These are phyloP conservation scores for Brachypalpus laphriformis DNA, from an alignment of 2,888 invertebrate species.

Conservation along the genomic window DNA sequence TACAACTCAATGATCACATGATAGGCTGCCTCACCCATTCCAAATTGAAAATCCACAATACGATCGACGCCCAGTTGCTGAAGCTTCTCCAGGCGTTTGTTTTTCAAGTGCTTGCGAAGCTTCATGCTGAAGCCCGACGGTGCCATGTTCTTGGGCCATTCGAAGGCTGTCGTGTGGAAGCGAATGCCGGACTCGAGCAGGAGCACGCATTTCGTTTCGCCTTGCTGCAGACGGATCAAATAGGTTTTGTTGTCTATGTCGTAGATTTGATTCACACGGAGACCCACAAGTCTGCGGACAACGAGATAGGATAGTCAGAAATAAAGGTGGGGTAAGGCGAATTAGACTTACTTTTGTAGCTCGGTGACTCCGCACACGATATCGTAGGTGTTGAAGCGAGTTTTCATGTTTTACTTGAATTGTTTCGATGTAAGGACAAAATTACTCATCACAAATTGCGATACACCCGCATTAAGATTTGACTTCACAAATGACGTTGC, in stretches of 20 bases:
- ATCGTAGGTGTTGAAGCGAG: conserved; percentile 95
- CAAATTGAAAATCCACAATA: conserved; percentile 97
- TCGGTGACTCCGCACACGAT: conserved; percentile 94
- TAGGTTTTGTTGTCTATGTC: conserved; percentile 99
- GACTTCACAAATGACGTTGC: conserved; percentile 31
- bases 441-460: neutral
- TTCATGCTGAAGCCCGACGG: conserved; percentile 99
- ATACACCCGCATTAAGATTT: neutral
- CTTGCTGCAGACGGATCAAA: conserved; percentile 92
- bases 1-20: conserved; percentile 98
- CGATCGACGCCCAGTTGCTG: conserved; percentile 96
- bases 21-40: conserved; percentile 95
- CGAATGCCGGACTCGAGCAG: conserved; percentile 97
- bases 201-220: conserved; percentile 93
- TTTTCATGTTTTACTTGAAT: conserved; percentile 89
- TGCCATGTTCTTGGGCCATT: conserved; percentile 98
- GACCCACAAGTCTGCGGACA: conserved; percentile 89
- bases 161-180: conserved; percentile 96
- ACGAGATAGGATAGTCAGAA: too few species aligned
- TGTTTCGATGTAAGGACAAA: neutral
- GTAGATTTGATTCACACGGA: conserved; percentile 98
- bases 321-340: conserved; percentile 72
- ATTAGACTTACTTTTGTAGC: conserved; percentile 88
- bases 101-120: conserved; percentile 97
- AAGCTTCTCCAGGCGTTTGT: conserved; percentile 94